phyloP scores from a whole-genome alignment of 2,113 vertebrate genomes.

The Nothoprocta pentlandii region DNA sequence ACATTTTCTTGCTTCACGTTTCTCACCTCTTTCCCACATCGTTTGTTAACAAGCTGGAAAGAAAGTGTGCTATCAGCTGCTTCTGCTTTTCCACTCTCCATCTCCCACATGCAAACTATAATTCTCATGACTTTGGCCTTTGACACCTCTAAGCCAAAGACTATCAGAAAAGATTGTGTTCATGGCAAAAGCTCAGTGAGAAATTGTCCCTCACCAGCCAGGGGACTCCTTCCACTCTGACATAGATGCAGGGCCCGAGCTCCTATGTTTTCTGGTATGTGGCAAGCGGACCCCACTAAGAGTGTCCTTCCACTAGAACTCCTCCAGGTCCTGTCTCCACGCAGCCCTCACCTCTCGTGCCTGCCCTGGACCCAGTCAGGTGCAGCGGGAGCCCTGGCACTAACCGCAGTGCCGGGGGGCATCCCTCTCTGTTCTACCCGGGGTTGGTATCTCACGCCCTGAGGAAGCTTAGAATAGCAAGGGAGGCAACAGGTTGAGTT shows the following conservation, averaged over 20 bases:
- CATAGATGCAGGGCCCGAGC: background rate
- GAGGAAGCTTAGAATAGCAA: background rate
- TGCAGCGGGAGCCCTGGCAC: background rate
- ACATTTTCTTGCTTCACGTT: conserved; percentile 14
- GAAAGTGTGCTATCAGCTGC: background rate
- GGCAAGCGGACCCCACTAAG: background rate
- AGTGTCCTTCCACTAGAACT: background rate
- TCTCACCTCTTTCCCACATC: background rate
- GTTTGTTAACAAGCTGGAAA: background rate
- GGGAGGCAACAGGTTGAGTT: background rate
- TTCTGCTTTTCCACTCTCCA: background rate
- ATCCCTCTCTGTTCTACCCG: background rate
- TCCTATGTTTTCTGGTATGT: background rate
- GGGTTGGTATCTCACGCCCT: background rate
- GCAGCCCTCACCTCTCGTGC: background rate
- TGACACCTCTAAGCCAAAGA: background rate
- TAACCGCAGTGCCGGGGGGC: rapidly evolving
- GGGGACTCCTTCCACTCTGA: background rate
- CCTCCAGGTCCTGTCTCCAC: background rate
- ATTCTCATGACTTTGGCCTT: background rate
- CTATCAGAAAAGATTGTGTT: background rate
- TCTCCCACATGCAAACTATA: background rate
- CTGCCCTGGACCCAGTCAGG: background rate
- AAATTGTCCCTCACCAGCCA: background rate
- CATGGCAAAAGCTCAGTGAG: background rate